Conservation (phyloP, 2,797 vertebrate species). For the Manis crassicaudata region DNA sequence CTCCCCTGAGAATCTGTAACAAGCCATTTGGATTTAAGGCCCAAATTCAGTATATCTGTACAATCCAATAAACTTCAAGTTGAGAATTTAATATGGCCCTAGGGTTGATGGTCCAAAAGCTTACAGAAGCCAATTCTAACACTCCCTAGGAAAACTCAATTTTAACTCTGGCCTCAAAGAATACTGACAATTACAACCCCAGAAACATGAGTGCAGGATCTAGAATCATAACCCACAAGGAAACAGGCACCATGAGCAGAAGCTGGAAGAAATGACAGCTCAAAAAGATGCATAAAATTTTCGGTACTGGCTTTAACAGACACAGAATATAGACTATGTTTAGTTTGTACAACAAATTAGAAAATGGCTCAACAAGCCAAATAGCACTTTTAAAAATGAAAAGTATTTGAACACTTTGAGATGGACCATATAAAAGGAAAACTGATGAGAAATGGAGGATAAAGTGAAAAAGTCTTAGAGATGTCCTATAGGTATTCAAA, state of each 20-base stretch:
- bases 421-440: background rate
- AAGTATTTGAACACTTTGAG: background rate
- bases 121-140: slow-evolving; percentile 22
- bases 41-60: slow-evolving; percentile 31
- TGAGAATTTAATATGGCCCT: slow-evolving; percentile 44
- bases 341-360: background rate
- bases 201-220: background rate
- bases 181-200: background rate
- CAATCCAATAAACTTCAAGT: slow-evolving; percentile 50
- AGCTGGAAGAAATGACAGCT: background rate
- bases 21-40: slow-evolving; percentile 12
- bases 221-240: background rate
- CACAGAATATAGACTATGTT: background rate
- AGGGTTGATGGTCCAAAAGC: background rate
- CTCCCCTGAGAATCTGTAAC: background rate
- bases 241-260: background rate
- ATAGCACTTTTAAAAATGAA: background rate
- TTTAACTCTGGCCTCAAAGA: slow-evolving; percentile 51
- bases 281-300: background rate
- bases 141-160: slow-evolving; percentile 28
- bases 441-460: background rate
- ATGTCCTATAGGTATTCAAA: background rate
- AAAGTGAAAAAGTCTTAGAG: background rate
- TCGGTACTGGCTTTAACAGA: background rate
- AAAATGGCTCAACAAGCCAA: slow-evolving; percentile 4